Evolutionary conservation across 92 coral and sea anemone species (phyloP), one percentile per base, ranked within the genome.

Genomic region (Metridium senile): DNA sequence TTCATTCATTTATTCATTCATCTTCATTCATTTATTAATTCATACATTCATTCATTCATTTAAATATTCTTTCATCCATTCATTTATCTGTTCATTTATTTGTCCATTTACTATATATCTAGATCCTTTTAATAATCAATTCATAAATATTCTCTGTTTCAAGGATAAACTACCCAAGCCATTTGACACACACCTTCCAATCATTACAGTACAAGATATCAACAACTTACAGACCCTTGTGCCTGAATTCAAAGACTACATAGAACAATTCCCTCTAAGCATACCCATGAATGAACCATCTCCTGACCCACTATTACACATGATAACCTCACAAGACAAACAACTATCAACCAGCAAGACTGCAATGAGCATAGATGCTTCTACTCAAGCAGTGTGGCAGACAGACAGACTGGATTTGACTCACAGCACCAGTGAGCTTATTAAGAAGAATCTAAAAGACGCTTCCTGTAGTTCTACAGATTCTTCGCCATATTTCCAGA

Each of bases 151-250:
- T n/a, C n/a, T n/a, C n/a, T n/a, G n/a, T n/a, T 68, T 25, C 8
- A 63, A 89, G 91, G 90, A 96, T 26, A 85, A 87, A 35, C 61
- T 75, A 10, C 97, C 93, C 26, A 89, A 74, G 58, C 62, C 83
- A 18, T 93, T 89, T 75, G 99, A 96, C 49, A 68, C 71, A 11
- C 87, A 82, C 39, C 81, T 96, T 21, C 99, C 99, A 33, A 76
- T 89, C 33, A 83, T 96, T 62, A 89, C 93, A 17, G 89, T 75
- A 19, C 71, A 72, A 52, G 99, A 96, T 34, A 77, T 96, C 16
- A 84, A 85, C 66, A 82, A 87, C 39, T 82, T 96, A 26, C 86
- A 75, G 26, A 77, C 79, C 51, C 58, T 81, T 47, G 89, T 82
- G 19, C 99, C 99, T 32, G 88, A 87, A 43, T 75, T 95, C 16